Evolutionary conservation across 2,113 vertebrate species (phyloP).

Genomic region (Alosa alosa): DNA sequence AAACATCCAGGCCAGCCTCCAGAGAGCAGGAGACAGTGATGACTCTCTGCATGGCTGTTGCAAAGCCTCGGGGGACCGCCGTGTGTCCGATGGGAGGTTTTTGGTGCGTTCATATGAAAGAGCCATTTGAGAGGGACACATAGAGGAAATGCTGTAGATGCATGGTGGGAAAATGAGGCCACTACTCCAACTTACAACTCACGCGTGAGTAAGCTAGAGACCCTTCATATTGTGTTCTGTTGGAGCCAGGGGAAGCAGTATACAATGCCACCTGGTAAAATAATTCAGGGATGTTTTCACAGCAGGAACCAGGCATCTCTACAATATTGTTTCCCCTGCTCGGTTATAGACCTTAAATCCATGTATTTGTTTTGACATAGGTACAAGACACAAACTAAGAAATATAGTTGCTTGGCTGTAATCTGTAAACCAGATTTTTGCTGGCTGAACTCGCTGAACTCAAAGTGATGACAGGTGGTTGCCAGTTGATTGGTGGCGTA

Average conservation of each 20-base stretch:
- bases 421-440: neutral
- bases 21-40: neutral
- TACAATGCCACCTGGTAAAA: neutral
- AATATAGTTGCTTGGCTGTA: neutral
- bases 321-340: neutral
- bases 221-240: neutral
- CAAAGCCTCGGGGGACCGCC: neutral
- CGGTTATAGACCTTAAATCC: neutral
- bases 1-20: slow-evolving; percentile 38
- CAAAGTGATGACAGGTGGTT: neutral
- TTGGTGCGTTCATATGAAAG: neutral
- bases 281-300: neutral
- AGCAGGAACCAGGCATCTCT: neutral
- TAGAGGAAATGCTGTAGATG: neutral
- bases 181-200: neutral
- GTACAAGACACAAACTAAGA: neutral
- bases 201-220: neutral
- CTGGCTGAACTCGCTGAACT: neutral
- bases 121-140: neutral
- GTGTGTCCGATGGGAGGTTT: neutral
- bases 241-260: neutral
- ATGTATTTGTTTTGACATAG: neutral
- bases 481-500: neutral
- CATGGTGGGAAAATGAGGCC: neutral
- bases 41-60: neutral